Base-by-base conservation (phyloP, 1,140 invertebrate genomes). In the Drosophila quadrilineata region DNA sequence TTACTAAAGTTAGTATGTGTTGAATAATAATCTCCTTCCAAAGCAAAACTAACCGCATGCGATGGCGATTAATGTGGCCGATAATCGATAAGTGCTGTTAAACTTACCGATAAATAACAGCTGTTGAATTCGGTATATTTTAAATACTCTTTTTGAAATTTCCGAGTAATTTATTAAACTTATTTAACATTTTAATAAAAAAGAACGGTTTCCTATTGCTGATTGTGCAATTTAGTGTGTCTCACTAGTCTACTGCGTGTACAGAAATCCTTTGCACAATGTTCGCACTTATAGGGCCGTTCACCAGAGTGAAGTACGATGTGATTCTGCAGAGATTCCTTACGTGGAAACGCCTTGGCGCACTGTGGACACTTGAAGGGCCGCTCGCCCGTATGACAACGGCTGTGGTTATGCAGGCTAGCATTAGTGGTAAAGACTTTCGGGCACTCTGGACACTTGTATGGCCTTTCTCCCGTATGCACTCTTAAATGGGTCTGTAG, bases 181-280 rank as follows among this genome's bases (percentile, higher is more conserved):
- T n/a, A n/a, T n/a, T n/a, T n/a, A n/a, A n/a, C n/a, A n/a, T n/a
- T n/a, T n/a, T n/a, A n/a, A n/a, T n/a, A n/a, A n/a, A n/a, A n/a
- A n/a, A n/a, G n/a, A n/a, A n/a, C n/a, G n/a, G n/a, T n/a, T n/a
- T n/a, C 24, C 24, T 3, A 35, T 35, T 3, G 14, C 12, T 35
- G 10, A 91, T n/a, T n/a, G n/a, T 99, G 98, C 89, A 99, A 99
- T 74, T 98, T 93, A 66, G 96, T 98, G 91, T 99, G 98, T 90
- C 99, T 98, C 9, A 97, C 98, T 80, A 99, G 93, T 92, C 99
- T 99, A 71, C 97, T 98, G 86, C 96, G 98, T 92, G 99, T 99
- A 76, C 98, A 97, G 91, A 99, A 99, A 64, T 97, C 95, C 92
- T 99, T 99, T 75, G 95, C 95, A 92, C 98, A 99, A 90, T 98